phyloP scores from a whole-genome alignment of 2,888 invertebrate genomes.

The Neuroscelio doddi region DNA sequence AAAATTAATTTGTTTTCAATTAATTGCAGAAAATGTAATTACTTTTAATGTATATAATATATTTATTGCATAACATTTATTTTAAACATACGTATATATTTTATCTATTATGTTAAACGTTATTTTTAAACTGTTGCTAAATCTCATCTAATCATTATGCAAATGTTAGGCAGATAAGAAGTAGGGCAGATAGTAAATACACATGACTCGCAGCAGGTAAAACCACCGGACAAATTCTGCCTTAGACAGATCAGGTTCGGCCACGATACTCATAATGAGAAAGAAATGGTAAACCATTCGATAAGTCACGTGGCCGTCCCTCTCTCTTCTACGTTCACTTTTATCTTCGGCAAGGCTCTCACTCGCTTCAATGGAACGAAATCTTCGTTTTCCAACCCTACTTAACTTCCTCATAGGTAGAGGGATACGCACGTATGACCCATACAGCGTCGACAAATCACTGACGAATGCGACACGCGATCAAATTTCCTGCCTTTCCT shows the following conservation, averaged over 20 bases:
- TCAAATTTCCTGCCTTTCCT: slow-evolving; percentile 60
- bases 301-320: slow-evolving; percentile 57
- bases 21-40: too few species aligned
- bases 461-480: slow-evolving; percentile 64
- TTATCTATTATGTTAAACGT: too few species aligned
- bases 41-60: too few species aligned
- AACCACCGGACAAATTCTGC: slow-evolving; percentile 49
- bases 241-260: slow-evolving; percentile 63
- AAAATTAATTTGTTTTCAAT: too few species aligned
- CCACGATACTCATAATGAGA: slow-evolving; percentile 60
- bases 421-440: slow-evolving; percentile 32
- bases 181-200: background rate
- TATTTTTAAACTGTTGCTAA: slow-evolving; percentile 31
- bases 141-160: slow-evolving; percentile 18
- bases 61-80: too few species aligned
- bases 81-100: too few species aligned
- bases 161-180: too few species aligned
- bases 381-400: slow-evolving; percentile 45
- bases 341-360: slow-evolving; percentile 7
- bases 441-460: slow-evolving; percentile 60
- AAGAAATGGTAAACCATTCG: slow-evolving; percentile 53
- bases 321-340: slow-evolving; percentile 16
- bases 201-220: slow-evolving; percentile 60
- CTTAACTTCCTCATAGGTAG: slow-evolving; percentile 44
- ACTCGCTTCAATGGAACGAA: slow-evolving; percentile 11